These are phyloP conservation scores for Caenorhabditis wallacei DNA, from an alignment of 2,888 invertebrate genomes.

Conservation along the genomic window DNA sequence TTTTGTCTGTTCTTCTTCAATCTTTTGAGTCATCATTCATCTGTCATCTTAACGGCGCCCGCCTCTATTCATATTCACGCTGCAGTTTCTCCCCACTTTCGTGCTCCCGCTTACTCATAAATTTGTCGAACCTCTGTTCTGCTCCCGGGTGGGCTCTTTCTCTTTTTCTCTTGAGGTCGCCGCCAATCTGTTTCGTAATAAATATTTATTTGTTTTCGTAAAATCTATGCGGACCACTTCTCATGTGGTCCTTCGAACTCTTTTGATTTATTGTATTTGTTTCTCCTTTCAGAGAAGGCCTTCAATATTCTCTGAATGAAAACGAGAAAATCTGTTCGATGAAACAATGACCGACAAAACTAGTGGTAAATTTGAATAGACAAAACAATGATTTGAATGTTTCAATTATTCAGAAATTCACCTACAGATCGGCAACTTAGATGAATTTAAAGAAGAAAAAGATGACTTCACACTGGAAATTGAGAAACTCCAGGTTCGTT, in stretches of 20 bases:
- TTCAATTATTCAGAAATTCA: conserved; percentile 32
- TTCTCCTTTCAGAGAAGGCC: conserved; percentile 38
- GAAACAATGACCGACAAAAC: conserved; percentile 35
- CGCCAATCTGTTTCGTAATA: conserved; percentile 38
- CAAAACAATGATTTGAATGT: not conserved
- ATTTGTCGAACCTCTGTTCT: conserved; percentile 56
- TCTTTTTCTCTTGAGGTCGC: conserved; percentile 38
- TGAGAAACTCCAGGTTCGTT: conserved; percentile 63
- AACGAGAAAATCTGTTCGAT: conserved; percentile 16
- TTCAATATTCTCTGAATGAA: conserved; percentile 48
- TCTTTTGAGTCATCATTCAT: conserved; percentile 54
- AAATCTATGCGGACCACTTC: conserved; percentile 32
- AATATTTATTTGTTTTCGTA: conserved; percentile 47
- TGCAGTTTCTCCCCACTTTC: conserved; percentile 34
- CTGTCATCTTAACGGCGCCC: conserved; percentile 44
- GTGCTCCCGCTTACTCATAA: conserved; percentile 52
- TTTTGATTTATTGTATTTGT: not conserved
- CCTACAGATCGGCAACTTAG: conserved; percentile 29
- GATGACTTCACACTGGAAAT: conserved; percentile 63
- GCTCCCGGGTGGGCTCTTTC: conserved; percentile 12
- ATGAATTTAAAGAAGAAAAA: conserved; percentile 48
- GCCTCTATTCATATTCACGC: conserved; percentile 47
- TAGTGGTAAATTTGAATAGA: not conserved
- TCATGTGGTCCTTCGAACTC: conserved; percentile 11
- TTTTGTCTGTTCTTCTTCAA: conserved; percentile 20